Evolutionary conservation across 2,888 invertebrate genomes (phyloP).

Genomic region (Myathropa florea): DNA sequence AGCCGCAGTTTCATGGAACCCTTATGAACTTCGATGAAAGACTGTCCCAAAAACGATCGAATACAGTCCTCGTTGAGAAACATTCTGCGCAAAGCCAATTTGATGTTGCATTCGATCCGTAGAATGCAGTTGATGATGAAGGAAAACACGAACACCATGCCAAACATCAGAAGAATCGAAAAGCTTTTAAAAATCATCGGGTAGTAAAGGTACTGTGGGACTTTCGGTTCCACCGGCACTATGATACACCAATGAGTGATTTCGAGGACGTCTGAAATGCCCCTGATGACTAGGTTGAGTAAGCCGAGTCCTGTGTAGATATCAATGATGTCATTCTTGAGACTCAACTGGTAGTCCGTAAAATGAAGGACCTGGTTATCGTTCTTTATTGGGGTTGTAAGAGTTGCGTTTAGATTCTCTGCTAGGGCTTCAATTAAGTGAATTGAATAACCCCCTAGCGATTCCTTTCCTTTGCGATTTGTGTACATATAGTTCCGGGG

Average conservation of each 20-base stretch:
- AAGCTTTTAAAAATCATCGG: not conserved
- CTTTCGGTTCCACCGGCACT: not conserved
- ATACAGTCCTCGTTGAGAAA: not conserved
- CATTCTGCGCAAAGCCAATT: not conserved
- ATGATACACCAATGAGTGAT: not conserved
- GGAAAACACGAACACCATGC: constrained; percentile 10
- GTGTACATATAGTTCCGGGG: constrained; percentile 1
- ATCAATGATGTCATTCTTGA: too few relatives aligned
- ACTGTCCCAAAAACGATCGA: constrained; percentile 4
- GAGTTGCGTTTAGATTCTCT: not conserved
- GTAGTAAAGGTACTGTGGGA: constrained; percentile 1
- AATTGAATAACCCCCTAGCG: not conserved
- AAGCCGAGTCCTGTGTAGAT: too few relatives aligned
- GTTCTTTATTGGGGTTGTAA: too few relatives aligned
- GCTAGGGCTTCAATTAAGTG: not conserved
- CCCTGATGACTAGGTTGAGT: too few relatives aligned
- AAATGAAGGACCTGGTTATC: too few relatives aligned
- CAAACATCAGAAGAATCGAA: not conserved
- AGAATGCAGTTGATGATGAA: not conserved
- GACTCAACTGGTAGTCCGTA: too few relatives aligned
- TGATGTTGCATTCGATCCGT: not conserved
- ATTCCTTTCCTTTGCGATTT: not conserved
- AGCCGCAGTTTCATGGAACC: constrained; percentile 3
- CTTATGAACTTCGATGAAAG: not conserved
- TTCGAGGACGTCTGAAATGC: not conserved